Evolutionary conservation across 2,113 vertebrate genomes (phyloP).

Genomic region (Plectropomus leopardus): DNA sequence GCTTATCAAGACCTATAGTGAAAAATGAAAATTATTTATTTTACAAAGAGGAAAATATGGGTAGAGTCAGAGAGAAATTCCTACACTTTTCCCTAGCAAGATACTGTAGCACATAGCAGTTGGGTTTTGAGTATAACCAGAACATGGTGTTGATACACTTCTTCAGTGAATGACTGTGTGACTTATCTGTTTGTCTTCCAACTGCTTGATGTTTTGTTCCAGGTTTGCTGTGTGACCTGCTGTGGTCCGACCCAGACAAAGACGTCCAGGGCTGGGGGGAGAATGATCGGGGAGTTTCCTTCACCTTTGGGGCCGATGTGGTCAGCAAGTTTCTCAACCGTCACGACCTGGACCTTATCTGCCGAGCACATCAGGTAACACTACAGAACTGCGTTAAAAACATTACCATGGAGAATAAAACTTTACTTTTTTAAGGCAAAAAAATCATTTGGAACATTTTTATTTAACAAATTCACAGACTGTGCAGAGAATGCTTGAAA

Average conservation of each 20-base stretch:
- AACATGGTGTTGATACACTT: no score
- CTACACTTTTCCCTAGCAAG: neutral
- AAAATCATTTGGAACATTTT: neutral
- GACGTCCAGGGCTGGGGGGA: constrained; percentile 97
- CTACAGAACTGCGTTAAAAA: neutral
- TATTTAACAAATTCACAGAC: neutral
- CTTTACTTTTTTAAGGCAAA: constrained; percentile 5
- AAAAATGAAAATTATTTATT: neutral
- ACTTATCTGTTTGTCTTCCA: neutral
- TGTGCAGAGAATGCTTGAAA: neutral
- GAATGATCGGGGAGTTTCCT: constrained; percentile 95
- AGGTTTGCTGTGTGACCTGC: constrained; percentile 94
- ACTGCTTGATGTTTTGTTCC: constrained; percentile 38
- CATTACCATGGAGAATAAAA: neutral
- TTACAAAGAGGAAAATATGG: neutral
- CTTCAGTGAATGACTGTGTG: neutral
- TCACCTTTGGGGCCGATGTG: constrained; percentile 96
- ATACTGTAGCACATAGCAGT: neutral
- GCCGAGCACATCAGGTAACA: constrained; percentile 94
- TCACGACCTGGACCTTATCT: constrained; percentile 96
- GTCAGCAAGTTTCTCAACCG: constrained; percentile 98
- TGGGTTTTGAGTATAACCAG: no score
- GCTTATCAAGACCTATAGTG: neutral
- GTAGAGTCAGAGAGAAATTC: neutral
- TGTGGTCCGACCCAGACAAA: constrained; percentile 97